A percentile compares a stretch with the other conserved stretches of the same genome.
These are phyloP conservation scores for human DNA, from an alignment of 2,113 vertebrate genomes.

Conservation along the genomic window GRCh38 chr2:115232001-115232500, in stretches of 20 bases:
- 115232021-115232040: neutral
- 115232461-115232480: neutral
- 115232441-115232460: neutral
- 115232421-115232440: neutral
- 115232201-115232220: neutral
- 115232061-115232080: neutral
- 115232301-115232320: neutral
- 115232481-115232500: neutral
- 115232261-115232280: neutral
- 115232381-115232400: neutral
- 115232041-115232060: neutral
- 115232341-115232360: neutral
- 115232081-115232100: neutral
- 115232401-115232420: neutral
- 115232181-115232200: neutral
- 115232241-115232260: neutral
- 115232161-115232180: neutral
- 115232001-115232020: rapidly evolving
- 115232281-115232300: neutral
- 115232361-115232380: neutral
- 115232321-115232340: neutral
- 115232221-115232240: neutral
- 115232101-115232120: neutral
- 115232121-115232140: too few relatives aligned
- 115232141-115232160: neutral